Percentiles rank a stretch among this genome's conserved stretches.
phyloP scores from a whole-genome alignment of 2,797 vertebrate species.

The Fundulus diaphanus region DNA sequence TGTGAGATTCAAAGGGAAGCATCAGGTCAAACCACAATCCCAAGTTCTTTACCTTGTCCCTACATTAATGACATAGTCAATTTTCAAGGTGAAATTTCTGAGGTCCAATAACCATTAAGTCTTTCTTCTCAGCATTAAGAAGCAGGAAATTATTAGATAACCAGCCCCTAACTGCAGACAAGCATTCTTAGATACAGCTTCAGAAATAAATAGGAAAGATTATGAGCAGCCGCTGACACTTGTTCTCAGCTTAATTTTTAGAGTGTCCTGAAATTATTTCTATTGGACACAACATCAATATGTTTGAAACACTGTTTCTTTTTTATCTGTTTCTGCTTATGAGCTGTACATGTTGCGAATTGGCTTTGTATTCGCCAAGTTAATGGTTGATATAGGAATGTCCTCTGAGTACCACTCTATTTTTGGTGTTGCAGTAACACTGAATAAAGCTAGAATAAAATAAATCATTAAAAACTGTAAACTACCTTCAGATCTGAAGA shows the following conservation, averaged over 20 bases:
- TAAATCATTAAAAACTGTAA: neutral
- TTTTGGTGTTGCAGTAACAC: slow-evolving; percentile 48
- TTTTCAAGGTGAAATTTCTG: no score
- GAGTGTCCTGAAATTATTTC: neutral
- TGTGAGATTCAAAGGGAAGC: no score
- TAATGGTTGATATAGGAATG: neutral
- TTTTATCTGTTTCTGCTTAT: neutral
- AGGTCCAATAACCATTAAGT: no score
- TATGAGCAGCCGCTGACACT: neutral
- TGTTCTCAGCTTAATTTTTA: neutral
- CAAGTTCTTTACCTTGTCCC: no score
- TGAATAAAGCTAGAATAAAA: slow-evolving; percentile 47
- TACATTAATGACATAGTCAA: no score
- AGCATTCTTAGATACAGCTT: neutral
- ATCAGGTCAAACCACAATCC: no score
- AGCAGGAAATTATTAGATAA: no score
- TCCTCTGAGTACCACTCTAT: neutral
- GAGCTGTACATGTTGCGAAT: neutral
- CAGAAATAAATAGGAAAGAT: neutral
- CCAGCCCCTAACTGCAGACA: no score
- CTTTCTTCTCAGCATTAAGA: no score
- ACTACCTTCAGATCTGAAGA: slow-evolving; percentile 52
- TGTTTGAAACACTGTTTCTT: neutral
- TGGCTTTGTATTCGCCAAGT: neutral
- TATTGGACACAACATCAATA: neutral